Evolutionary conservation across 2,113 vertebrate genomes (phyloP).

Genomic region (Colius striatus): DNA sequence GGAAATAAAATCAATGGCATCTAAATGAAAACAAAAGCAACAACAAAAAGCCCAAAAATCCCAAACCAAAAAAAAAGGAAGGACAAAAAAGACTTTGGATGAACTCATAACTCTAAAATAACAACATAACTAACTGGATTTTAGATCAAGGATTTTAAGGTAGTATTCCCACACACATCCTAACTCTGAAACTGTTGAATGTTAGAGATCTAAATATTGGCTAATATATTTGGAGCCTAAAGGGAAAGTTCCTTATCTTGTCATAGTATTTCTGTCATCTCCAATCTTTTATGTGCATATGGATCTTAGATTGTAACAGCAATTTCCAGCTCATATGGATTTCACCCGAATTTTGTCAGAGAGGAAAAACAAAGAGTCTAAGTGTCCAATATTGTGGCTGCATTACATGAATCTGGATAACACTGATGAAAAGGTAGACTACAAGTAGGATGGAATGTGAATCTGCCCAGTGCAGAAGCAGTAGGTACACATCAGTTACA

Average conservation of each 20-base stretch:
- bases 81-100: neutral
- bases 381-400: neutral
- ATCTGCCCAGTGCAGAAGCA: neutral
- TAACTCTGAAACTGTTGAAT: neutral
- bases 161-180: neutral
- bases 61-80: no score
- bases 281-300: neutral
- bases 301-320: neutral
- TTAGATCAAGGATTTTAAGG: neutral
- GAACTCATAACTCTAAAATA: neutral
- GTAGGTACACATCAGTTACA: neutral
- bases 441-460: neutral
- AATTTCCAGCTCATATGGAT: neutral
- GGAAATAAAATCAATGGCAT: neutral
- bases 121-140: neutral
- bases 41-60: no score
- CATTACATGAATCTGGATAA: neutral
- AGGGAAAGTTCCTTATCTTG: neutral
- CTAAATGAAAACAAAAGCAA: neutral
- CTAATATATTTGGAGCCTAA: neutral
- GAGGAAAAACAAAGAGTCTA: neutral
- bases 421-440: neutral
- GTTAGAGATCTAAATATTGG: neutral
- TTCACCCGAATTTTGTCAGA: neutral
- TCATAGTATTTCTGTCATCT: neutral